Conservation (phyloP, 2,888 invertebrate species). For the Drosophila lutescens region DNA sequence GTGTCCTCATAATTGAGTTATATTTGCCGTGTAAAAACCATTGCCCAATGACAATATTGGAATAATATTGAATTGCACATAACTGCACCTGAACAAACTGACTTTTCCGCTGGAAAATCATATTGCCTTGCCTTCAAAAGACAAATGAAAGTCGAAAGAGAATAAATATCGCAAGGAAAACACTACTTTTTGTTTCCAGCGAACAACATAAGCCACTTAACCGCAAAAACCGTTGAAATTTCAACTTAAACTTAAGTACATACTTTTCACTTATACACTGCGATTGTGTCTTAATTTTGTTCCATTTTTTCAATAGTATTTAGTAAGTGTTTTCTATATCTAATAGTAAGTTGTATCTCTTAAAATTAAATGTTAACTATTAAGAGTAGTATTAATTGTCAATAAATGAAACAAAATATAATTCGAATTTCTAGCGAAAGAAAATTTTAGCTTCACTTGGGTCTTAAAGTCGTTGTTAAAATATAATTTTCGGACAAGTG, state of each 20-base stretch:
- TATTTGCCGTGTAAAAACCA: slow-evolving; percentile 22
- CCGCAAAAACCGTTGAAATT: slow-evolving; percentile 46
- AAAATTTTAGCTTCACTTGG: not conserved
- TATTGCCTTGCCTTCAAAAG: slow-evolving; percentile 51
- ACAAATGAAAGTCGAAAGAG: slow-evolving; percentile 29
- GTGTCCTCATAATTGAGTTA: slow-evolving; percentile 50
- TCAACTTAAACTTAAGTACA: not conserved
- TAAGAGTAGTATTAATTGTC: too few species aligned
- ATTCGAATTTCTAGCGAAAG: too few species aligned
- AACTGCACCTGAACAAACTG: slow-evolving; percentile 19
- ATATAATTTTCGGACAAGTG: not conserved
- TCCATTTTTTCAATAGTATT: too few species aligned
- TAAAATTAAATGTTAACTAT: too few species aligned
- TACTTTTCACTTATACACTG: not conserved
- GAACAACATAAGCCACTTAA: slow-evolving; percentile 53
- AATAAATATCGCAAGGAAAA: slow-evolving; percentile 36
- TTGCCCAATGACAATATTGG: slow-evolving; percentile 22
- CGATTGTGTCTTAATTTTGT: too few species aligned
- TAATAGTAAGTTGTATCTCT: too few species aligned
- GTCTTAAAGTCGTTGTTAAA: not conserved
- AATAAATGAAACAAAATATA: too few species aligned
- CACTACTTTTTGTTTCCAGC: slow-evolving; percentile 21
- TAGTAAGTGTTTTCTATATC: too few species aligned
- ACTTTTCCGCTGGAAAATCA: slow-evolving; percentile 4
- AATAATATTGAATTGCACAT: slow-evolving; percentile 20